Evolutionary conservation across 1,140 invertebrate species (phyloP).

Genomic region (Elymnias hypermnestra): DNA sequence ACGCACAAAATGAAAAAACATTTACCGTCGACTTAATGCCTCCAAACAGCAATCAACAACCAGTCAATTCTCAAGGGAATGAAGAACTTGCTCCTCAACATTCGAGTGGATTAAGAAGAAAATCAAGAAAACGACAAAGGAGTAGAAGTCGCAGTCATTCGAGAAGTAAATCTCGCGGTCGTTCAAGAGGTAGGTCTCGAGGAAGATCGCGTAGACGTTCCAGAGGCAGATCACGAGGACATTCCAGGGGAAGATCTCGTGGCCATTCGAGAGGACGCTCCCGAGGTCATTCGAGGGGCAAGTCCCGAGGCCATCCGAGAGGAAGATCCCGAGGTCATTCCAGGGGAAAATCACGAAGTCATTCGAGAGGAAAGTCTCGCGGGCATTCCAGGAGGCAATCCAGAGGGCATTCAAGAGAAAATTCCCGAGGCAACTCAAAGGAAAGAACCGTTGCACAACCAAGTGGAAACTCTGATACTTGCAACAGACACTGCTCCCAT

Average conservation of each 20-base stretch:
- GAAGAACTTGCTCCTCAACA: too few species aligned
- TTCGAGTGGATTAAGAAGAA: not conserved
- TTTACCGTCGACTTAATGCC: constrained; percentile 5
- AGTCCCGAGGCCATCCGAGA: constrained; percentile 7
- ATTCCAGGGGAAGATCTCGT: constrained; percentile 16
- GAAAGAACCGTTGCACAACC: constrained; percentile 1
- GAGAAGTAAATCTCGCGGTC: constrained; percentile 4
- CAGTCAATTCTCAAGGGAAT: not conserved
- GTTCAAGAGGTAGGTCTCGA: constrained; percentile 3
- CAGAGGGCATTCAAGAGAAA: constrained; percentile 7
- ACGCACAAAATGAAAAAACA: constrained; percentile 6
- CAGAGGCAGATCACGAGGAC: constrained; percentile 8
- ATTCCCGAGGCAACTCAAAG: constrained; percentile 9
- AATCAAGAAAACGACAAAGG: not conserved
- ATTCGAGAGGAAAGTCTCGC: constrained; percentile 8
- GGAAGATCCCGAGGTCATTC: constrained; percentile 5
- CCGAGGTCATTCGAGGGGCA: constrained; percentile 8
- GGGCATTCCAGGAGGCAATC: constrained; percentile 13
- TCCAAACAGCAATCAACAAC: not conserved
- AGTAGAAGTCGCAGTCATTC: not conserved
- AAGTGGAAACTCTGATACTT: constrained; percentile 5
- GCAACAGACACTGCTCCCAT: constrained; percentile 8
- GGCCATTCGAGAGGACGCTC: constrained; percentile 9
- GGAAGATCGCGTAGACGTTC: constrained; percentile 1
- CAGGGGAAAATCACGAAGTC: constrained; percentile 7